Evolutionary conservation across 2,888 invertebrate species (phyloP).

Genomic region (Tricholauxania praeusta): DNA sequence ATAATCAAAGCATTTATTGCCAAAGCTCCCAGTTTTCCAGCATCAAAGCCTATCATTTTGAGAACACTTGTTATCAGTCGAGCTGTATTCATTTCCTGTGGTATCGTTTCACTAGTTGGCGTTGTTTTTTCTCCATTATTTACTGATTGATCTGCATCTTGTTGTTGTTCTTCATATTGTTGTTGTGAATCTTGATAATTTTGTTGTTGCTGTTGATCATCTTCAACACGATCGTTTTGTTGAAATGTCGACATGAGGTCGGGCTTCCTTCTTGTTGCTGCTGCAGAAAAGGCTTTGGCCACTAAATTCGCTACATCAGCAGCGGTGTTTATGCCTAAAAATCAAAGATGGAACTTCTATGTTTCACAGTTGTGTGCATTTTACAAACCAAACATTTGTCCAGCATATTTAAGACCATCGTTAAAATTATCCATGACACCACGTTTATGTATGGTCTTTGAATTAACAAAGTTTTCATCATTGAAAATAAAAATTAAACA

Average conservation of each 20-base stretch:
- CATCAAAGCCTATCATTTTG: conserved; percentile 80
- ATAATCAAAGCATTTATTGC: conserved; percentile 86
- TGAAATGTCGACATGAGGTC: conserved; percentile 55
- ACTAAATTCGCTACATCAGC: conserved; percentile 75
- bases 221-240: conserved; percentile 28
- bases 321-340: conserved; percentile 68
- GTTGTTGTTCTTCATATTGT: conserved; percentile 45
- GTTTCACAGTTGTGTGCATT: not conserved
- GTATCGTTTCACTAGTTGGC: conserved; percentile 20
- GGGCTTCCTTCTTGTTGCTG: conserved; percentile 48
- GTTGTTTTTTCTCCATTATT: conserved; percentile 23
- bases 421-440: conserved; percentile 64
- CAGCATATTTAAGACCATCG: conserved; percentile 63
- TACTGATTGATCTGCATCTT: conserved; percentile 9
- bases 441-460: conserved; percentile 49
- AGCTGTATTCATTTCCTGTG: conserved; percentile 48
- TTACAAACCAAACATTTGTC: conserved; percentile 63
- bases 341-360: not conserved
- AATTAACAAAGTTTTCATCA: conserved; percentile 21
- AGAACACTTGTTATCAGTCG: conserved; percentile 70
- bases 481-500: conserved; percentile 24
- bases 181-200: conserved; percentile 41
- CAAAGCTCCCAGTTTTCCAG: conserved; percentile 82
- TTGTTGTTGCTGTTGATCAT: conserved; percentile 37
- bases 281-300: conserved; percentile 69